phyloP scores from a whole-genome alignment of 2,797 vertebrate genomes.

The Halcyon leucocephala region DNA sequence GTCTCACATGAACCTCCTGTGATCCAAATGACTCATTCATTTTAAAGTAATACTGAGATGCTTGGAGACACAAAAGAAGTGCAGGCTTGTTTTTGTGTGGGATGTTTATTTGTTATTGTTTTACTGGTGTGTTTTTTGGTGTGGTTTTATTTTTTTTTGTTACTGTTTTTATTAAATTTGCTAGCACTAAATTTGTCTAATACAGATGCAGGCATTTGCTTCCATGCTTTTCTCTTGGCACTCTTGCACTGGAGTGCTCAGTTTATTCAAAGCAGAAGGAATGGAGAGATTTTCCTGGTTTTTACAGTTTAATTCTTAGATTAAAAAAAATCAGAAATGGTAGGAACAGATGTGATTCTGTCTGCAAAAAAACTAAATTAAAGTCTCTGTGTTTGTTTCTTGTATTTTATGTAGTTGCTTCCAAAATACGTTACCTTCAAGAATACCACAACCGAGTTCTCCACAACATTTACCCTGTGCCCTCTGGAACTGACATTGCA shows the following conservation, averaged over 20 bases:
- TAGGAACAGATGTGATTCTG: neutral
- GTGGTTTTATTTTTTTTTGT: neutral
- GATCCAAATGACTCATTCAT: slow-evolving; percentile 17
- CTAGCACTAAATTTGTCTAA: neutral
- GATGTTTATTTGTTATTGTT: neutral
- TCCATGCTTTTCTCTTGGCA: neutral
- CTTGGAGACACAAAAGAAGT: neutral
- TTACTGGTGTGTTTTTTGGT: neutral
- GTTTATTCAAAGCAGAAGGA: neutral
- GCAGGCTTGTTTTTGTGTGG: neutral
- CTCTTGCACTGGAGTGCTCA: neutral
- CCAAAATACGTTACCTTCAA: slow-evolving; percentile 99
- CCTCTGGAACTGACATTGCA: slow-evolving; percentile 99
- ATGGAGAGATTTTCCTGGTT: neutral
- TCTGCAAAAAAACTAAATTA: slow-evolving; percentile 29
- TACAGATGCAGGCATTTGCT: neutral
- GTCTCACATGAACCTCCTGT: slow-evolving; percentile 5
- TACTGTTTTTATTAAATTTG: neutral
- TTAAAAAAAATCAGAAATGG: neutral
- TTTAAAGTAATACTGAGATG: neutral
- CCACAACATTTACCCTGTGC: slow-evolving; percentile 99
- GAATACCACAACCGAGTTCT: slow-evolving; percentile 99
- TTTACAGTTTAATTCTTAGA: neutral
- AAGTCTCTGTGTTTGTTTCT: slow-evolving; percentile 53
- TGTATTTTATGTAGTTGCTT: slow-evolving; percentile 92